These are phyloP conservation scores for Drosophila sucinea DNA, from an alignment of 1,140 invertebrate species.

Conservation along the genomic window DNA sequence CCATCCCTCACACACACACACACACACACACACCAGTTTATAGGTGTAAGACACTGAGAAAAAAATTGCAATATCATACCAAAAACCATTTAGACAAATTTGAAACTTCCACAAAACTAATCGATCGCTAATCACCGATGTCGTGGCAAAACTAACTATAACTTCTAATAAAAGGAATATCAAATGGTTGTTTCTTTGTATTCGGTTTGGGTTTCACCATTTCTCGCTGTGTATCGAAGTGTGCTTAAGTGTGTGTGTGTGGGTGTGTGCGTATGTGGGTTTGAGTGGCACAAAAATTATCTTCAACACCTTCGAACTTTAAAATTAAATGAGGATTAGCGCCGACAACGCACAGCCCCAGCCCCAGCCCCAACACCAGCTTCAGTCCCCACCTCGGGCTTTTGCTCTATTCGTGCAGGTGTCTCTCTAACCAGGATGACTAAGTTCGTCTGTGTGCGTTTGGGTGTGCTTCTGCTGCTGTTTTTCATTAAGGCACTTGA, in stretches of 20 bases:
- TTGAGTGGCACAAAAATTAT: slow-evolving; percentile 80
- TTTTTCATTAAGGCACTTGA: slow-evolving; percentile 76
- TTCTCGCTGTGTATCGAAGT: slow-evolving; percentile 23
- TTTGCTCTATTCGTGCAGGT: not conserved
- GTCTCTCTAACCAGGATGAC: not conserved
- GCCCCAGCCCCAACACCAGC: slow-evolving; percentile 2
- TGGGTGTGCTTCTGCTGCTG: slow-evolving; percentile 44
- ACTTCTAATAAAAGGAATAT: no score
- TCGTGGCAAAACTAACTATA: no score
- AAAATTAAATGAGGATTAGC: slow-evolving; percentile 83
- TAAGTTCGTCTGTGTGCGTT: slow-evolving; percentile 7
- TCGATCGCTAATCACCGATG: not conserved
- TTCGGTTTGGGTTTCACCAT: not conserved
- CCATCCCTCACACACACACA: slow-evolving; percentile 6
- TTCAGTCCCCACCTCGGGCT: not conserved
- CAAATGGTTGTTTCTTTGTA: not conserved
- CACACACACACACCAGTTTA: not conserved
- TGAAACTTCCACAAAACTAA: not conserved
- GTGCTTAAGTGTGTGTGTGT: slow-evolving; percentile 2
- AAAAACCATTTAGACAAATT: not conserved
- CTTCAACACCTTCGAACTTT: slow-evolving; percentile 83
- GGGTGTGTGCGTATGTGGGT: slow-evolving; percentile 24
- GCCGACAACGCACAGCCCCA: slow-evolving; percentile 67
- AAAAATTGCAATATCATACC: not conserved
- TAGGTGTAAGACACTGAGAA: slow-evolving; percentile 19